Evolutionary conservation across 2,888 invertebrate species (phyloP).

Genomic region (Minunthozetes semirufus): DNA sequence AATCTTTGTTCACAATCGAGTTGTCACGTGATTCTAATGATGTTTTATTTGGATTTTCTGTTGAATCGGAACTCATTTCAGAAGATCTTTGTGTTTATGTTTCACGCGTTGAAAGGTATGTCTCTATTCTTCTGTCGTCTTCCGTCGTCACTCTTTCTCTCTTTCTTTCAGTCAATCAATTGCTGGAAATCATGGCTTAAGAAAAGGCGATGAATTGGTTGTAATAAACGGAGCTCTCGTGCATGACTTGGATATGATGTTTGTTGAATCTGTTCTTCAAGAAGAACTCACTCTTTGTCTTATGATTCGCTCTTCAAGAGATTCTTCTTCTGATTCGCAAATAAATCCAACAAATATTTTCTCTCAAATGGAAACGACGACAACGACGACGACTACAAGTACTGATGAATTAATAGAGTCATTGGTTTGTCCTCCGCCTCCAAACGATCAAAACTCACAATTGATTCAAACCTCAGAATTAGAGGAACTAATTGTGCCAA

Average conservation of each 20-base stretch:
- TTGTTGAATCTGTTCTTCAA: slow-evolving; percentile 90
- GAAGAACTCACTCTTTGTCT: slow-evolving; percentile 88
- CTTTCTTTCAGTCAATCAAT: slow-evolving; percentile 29
- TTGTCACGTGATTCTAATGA: slow-evolving; percentile 79
- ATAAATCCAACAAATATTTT: too few relatives aligned
- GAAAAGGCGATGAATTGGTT: slow-evolving; percentile 97
- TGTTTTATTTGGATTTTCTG: slow-evolving; percentile 96
- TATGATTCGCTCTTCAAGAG: slow-evolving; percentile 55
- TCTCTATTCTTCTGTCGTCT: slow-evolving; percentile 53
- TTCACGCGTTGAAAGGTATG: slow-evolving; percentile 84
- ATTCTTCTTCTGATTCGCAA: too few relatives aligned
- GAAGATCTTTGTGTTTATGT: slow-evolving; percentile 96
- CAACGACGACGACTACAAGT: slow-evolving; percentile 46
- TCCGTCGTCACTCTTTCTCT: background rate
- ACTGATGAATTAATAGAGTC: slow-evolving; percentile 92
- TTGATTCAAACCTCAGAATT: slow-evolving; percentile 21
- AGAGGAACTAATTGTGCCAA: slow-evolving; percentile 30
- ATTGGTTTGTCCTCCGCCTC: slow-evolving; percentile 79
- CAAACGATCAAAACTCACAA: slow-evolving; percentile 45
- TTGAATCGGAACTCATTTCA: slow-evolving; percentile 92
- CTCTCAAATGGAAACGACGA: too few relatives aligned
- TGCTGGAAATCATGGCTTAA: slow-evolving; percentile 59
- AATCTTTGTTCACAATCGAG: slow-evolving; percentile 79
- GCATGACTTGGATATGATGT: slow-evolving; percentile 98
- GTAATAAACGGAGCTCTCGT: slow-evolving; percentile 97